These are phyloP conservation scores for Strigops habroptila DNA, from an alignment of 2,113 vertebrate species.

Conservation along the genomic window DNA sequence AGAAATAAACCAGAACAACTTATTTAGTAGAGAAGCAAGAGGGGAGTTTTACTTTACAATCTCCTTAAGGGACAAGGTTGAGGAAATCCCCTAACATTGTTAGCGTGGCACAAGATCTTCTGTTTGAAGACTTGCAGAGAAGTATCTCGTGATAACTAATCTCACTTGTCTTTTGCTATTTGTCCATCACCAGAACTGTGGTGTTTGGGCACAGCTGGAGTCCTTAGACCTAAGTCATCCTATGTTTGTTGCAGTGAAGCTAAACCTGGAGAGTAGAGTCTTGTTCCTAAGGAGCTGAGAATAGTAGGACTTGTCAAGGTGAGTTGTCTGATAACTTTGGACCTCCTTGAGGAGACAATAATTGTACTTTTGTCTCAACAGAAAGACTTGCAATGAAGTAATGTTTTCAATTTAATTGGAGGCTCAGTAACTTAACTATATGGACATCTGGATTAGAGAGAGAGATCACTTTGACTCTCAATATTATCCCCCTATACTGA, in stretches of 20 bases:
- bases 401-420: not conserved
- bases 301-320: not conserved
- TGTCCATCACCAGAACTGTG: not conserved
- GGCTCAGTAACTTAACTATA: not conserved
- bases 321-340: not conserved
- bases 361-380: not conserved
- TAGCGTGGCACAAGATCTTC: not conserved
- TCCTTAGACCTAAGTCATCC: not conserved
- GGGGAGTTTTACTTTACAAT: not conserved
- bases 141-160: not conserved
- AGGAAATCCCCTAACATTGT: not conserved
- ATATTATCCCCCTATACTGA: not conserved
- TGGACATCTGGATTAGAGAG: not conserved
- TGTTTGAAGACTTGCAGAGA: not conserved
- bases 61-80: not conserved
- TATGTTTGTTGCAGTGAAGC: not conserved
- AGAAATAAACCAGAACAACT: not conserved
- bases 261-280: not conserved
- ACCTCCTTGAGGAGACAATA: not conserved
- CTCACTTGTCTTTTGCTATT: not conserved
- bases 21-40: not conserved
- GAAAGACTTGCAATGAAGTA: fast-evolving
- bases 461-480: not conserved
- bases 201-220: not conserved
- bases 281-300: not conserved